Evolutionary conservation across 2,797 vertebrate genomes (phyloP), one percentile per base, ranked within the genome.

Genomic region (Synanceia verrucosa): DNA sequence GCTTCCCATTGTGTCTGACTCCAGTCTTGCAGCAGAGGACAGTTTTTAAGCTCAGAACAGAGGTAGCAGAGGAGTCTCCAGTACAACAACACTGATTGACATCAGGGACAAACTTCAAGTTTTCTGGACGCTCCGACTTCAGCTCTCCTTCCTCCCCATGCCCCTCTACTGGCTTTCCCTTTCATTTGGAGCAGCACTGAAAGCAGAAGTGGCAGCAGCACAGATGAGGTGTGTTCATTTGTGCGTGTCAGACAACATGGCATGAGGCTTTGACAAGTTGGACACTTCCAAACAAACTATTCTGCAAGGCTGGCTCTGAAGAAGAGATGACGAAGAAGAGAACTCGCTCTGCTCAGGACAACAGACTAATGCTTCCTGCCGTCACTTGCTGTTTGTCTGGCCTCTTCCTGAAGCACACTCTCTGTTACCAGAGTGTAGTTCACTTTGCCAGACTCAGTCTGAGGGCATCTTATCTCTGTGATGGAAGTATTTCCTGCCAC

Each of bases 181-280:
- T 81, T 82, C 78, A 80, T 81, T 81, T 65, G 62, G 76, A 71
- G 65, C 51, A 3, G 60, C 70, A 73, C 82, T 82, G 65, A 74
- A 84, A 79, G 72, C 69, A 67, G 62, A 77, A 47, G 70, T 77
- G 59, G 80, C 77, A 55, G 3, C 66, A 47, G 67, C 74, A 59
- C 76, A 79, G 86, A 87, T 84, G 79, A 89, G 88, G 90, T 87
- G 83, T 86, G 90, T 91, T 91, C 90, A 88, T 90, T 78, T 90
- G 91, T 91, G 90, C 86, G 85, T 89, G 89, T 88, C 90, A 82
- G 87, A 88, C 88, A 86, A 84, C 79, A 56, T 83, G 84, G 78
- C 82, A 53, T 86, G 81, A 80, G 73, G 74, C 63, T 84, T 76
- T 90, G 89, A 89, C 88, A 89, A 88, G 75, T 84, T 77, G 76